A percentile compares a stretch with the other conserved stretches of the same genome.
These are phyloP conservation scores for Morpho helenor DNA, from an alignment of 2,888 invertebrate genomes.

Conservation along the genomic window DNA sequence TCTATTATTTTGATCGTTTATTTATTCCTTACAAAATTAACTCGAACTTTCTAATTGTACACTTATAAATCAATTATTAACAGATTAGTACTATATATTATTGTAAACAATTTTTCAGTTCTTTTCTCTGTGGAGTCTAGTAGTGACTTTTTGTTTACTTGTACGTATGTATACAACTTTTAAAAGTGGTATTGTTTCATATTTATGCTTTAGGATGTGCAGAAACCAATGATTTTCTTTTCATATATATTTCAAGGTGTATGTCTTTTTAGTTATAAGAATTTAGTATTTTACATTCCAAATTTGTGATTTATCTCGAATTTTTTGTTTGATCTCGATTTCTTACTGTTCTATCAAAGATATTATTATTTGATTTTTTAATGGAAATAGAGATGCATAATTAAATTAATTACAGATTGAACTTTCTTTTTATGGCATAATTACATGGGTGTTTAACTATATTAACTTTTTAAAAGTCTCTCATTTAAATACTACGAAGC, in stretches of 20 bases:
- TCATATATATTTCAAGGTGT: background rate
- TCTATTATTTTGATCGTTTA: no score
- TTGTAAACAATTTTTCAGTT: no score
- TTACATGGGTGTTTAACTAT: constrained; percentile 1
- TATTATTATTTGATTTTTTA: background rate
- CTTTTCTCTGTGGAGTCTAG: no score
- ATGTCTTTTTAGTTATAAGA: background rate
- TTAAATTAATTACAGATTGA: background rate
- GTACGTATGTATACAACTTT: no score
- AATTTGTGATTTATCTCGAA: constrained; percentile 33
- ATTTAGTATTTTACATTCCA: constrained; percentile 42
- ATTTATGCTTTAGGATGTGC: background rate
- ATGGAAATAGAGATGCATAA: constrained; percentile 18
- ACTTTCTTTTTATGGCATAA: constrained; percentile 4
- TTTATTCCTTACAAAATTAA: no score
- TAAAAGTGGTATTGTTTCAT: background rate
- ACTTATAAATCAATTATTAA: no score
- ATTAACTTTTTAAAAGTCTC: background rate
- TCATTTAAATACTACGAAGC: background rate
- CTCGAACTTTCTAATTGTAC: no score
- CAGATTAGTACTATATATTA: no score
- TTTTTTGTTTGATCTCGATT: constrained; percentile 3
- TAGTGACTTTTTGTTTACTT: no score
- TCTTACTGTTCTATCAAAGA: background rate
- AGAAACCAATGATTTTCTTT: constrained; percentile 2